These are phyloP conservation scores for Lithosia quadra DNA, from an alignment of 2,888 invertebrate genomes.

Conservation along the genomic window DNA sequence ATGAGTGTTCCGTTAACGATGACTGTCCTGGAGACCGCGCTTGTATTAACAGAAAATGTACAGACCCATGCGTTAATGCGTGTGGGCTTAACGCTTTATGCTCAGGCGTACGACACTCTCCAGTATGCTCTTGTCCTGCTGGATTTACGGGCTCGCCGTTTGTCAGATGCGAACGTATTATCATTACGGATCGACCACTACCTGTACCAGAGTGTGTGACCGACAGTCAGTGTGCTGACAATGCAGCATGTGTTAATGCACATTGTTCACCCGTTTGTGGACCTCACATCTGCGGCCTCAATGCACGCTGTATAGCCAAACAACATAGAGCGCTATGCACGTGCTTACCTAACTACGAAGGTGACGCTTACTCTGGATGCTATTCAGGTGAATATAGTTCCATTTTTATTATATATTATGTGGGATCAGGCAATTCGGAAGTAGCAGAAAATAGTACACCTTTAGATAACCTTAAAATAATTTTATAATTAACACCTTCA, in stretches of 20 bases:
- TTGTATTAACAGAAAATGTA: conserved; percentile 93
- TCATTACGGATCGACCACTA: conserved; percentile 67
- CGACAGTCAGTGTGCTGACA: conserved; percentile 93
- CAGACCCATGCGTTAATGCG: conserved; percentile 93
- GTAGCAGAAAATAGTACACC: too few species aligned
- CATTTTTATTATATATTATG: too few species aligned
- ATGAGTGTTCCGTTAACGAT: conserved; percentile 95
- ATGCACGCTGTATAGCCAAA: conserved; percentile 92
- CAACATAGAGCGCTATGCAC: conserved; percentile 93
- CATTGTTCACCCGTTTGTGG: conserved; percentile 92
- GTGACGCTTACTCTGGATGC: conserved; percentile 93
- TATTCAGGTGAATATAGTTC: conserved; percentile 86
- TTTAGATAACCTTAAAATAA: too few species aligned
- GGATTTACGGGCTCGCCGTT: conserved; percentile 93
- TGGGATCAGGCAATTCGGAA: too few species aligned
- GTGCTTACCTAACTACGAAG: conserved; percentile 93
- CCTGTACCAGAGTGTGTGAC: conserved; percentile 92
- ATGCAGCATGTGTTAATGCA: conserved; percentile 93
- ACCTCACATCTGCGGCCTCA: conserved; percentile 91
- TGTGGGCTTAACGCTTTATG: conserved; percentile 96
- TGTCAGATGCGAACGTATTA: conserved; percentile 88
- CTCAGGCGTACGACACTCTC: conserved; percentile 90
- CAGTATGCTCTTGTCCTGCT: conserved; percentile 93
- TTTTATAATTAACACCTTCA: too few species aligned
- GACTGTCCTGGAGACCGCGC: conserved; percentile 94